Base-by-base conservation (phyloP, 2,888 invertebrate species). In the Bugula neritina region DNA sequence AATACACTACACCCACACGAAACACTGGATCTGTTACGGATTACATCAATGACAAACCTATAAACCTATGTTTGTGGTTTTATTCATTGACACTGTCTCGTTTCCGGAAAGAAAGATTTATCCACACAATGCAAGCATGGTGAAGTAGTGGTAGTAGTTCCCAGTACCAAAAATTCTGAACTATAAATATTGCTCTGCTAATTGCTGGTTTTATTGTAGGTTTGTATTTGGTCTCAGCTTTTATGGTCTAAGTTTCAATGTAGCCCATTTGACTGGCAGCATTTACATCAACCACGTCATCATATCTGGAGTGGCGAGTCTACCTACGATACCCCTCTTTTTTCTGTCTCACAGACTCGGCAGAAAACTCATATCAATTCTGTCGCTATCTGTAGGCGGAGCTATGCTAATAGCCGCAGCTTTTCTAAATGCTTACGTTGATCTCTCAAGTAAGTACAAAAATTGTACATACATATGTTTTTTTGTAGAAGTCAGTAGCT, bases 201-300 rank as follows among this genome's bases (percentile, higher is more conserved):
- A n/a, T n/a, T n/a, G n/a, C 17, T 43, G 43, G 10, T 10, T 17
- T 43, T 43, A 10, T 43, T 10, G 27, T 5, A 63, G 63, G 63
- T 63, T 63, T 63, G 31, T 31, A 13, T 27, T 31, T 13, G 63
- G 63, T 2, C 63, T 63, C 10, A 34, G 63, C 29, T 63, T 63
- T 63, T 63, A 63, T 63, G 63, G 63, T 25, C 29, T 63, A n/a
- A 27, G 29, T 27, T 63, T 63, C 63, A 63, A 63, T 63, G 63
- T 63, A 1, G 10, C 63, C 63, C 27, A 63, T n/a, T n/a, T 63
- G 27, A 10, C 31, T 17, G 63, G 63, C 27, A 31, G 27, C n/a
- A 10, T 63, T 1, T 63, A 29, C 63, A 3, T 63, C 31, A 63
- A 63, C 63, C 27, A 63, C 31, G 2, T 63, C 31, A 10, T 43